Base-by-base conservation (phyloP, 2,797 vertebrate species). In the Cyclopterus lumpus region DNA sequence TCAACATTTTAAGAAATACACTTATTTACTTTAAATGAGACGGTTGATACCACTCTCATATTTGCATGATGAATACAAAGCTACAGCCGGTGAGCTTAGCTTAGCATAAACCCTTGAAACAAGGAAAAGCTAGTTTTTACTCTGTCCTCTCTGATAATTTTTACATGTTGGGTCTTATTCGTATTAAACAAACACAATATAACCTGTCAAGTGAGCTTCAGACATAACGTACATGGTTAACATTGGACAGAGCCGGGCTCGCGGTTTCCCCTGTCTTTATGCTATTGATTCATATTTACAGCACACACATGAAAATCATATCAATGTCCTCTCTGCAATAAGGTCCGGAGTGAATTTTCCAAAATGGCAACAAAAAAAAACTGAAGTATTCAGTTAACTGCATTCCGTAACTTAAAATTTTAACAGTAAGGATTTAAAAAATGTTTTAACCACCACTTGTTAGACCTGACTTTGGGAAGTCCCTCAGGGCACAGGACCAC, bases 381-480 rank as follows among this genome's bases (percentile, higher is more conserved):
- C 12, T 58, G 11, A 36, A 36, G 24, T 26, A 55, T 24, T 70
- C 8, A 26, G 10, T n/a, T 44, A 18, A 18, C 14, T 18, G 5
- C 24, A 55, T 42, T 7, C 55, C 58, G 22, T n/a, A 22, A 62
- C 26, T 38, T n/a, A 22, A 8, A 34, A 22, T 67, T 57, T 55
- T 64, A 15, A 34, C 20, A 32, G n/a, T 20, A 48, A 54, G 6
- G 5, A 66, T 36, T 59, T 40, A 48, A 38, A 62, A 67, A 2
- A 18, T 36, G 5, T 40, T 66, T 32, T 12, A 55, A 44, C 9
- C 32, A 42, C 26, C 22, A 55, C 46, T 34, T 46, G 32, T 80
- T 60, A 28, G 22, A 57, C 8, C 14, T 20, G 32, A 67, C 75
- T 71, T 67, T 18, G 36, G 48, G 48, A 67, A 79, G 60, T 66